Evolutionary conservation across 2,797 vertebrate genomes (phyloP).

Genomic region (Halcyon smyrnensis): DNA sequence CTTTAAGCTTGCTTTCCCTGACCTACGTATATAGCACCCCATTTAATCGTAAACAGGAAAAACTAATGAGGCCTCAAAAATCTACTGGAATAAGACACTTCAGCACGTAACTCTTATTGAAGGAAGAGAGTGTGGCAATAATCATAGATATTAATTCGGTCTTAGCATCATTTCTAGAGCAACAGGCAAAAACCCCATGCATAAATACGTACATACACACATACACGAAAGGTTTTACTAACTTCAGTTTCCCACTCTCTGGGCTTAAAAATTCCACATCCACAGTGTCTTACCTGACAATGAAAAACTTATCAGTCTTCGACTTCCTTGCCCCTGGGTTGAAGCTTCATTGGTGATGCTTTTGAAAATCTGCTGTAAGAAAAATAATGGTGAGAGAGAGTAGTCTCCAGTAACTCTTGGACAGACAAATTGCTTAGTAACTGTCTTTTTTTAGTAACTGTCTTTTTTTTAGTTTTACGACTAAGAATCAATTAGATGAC

Average conservation of each 20-base stretch:
- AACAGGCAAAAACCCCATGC: background rate
- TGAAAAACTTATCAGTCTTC: conserved; percentile 94
- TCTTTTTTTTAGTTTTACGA: background rate
- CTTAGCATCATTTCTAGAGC: background rate
- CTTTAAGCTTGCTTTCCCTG: background rate
- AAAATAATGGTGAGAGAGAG: conserved; percentile 36
- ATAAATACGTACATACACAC: background rate
- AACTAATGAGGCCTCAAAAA: background rate
- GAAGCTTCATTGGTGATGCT: conserved; percentile 88
- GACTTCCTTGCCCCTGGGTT: conserved; percentile 85
- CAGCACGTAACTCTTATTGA: background rate
- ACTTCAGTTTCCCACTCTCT: background rate
- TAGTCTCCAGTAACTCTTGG: background rate
- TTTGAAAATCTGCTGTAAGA: conserved; percentile 88
- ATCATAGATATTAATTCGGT: background rate
- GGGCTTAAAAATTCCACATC: background rate
- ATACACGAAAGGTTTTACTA: background rate
- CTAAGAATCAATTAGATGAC: conserved; percentile 28
- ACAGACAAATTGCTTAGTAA: background rate
- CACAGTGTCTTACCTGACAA: conserved; percentile 86
- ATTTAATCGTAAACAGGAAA: background rate
- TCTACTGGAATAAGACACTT: background rate
- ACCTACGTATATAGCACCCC: background rate
- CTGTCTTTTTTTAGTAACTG: background rate
- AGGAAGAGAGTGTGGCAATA: background rate